Evolutionary conservation across 2,113 vertebrate species (phyloP).

Genomic region (Cavia aperea): DNA sequence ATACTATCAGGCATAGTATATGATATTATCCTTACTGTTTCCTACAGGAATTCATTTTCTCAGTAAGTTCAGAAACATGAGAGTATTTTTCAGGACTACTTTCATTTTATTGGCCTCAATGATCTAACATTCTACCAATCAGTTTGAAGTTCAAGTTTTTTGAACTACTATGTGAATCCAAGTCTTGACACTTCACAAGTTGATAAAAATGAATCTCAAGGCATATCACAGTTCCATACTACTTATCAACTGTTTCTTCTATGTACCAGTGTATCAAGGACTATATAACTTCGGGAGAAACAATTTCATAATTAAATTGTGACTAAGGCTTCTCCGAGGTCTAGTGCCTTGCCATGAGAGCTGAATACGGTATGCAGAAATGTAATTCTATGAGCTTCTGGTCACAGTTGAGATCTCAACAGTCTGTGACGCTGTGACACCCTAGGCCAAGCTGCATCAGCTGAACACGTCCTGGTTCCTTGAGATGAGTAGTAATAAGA

Average conservation of each 20-base stretch:
- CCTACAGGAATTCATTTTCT: background rate
- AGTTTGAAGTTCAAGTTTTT: background rate
- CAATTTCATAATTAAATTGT: background rate
- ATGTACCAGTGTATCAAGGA: background rate
- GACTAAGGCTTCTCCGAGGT: background rate
- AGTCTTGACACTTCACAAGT: background rate
- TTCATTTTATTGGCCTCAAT: background rate
- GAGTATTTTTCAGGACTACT: background rate
- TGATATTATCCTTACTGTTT: background rate
- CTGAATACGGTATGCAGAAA: background rate
- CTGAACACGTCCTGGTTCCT: background rate
- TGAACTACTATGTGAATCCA: background rate
- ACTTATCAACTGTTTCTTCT: background rate
- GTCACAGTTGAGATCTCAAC: background rate
- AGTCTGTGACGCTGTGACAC: background rate
- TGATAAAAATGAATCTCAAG: background rate
- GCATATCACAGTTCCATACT: background rate
- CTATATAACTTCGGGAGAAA: background rate
- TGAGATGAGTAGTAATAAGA: background rate
- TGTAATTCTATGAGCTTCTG: background rate
- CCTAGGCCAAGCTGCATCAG: background rate
- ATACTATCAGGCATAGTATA: background rate
- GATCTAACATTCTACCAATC: background rate
- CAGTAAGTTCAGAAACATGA: background rate
- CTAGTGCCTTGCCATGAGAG: background rate